Base-by-base conservation (phyloP, 2,888 invertebrate genomes). In the Phymatocera aterrima region DNA sequence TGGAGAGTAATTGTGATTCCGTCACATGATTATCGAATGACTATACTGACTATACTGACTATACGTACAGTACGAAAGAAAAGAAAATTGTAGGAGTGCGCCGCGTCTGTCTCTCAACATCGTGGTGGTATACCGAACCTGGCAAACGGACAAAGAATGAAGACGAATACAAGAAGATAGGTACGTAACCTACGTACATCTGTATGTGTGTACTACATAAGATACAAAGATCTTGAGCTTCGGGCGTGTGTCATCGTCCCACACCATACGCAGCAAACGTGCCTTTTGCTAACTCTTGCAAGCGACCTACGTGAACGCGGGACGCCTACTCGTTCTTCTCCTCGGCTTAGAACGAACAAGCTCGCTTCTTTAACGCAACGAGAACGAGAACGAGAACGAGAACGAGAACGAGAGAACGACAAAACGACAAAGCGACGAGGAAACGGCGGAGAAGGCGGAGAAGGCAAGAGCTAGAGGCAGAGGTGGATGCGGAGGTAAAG, bases 391-490 rank as follows among this genome's bases (percentile, higher is more conserved):
- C n/a, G n/a, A n/a, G n/a, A n/a, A n/a, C n/a, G 51, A 51, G 21
- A 8, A 51, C 18, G 51, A 51, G 10, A 21, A 51, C n/a, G 80
- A 74, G n/a, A 72, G 80, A 78, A 54, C 77, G 72, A 78, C 68
- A 78, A 46, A 54, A 77, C 61, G 28, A 31, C 31, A 57, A 65
- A 18, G 46, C 64, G 72, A 77, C 21, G 61, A 60, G 65, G 79
- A 74, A 70, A 40, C 68, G 74, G 51, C 70, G 43, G 78, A 64
- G 72, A 51, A 40, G 46, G 60, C 65, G 54, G 74, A 54, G 24
- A 70, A 60, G 77, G 57, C 72, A 72, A 54, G 28, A 64, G 65
- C 61, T 78, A 80, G 81, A 81, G 82, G 80, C 75, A 79, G 51
- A 77, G 77, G 77, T 77, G 57, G 75, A 77, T 68, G 57, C 74